phyloP scores from a whole-genome alignment of 2,797 vertebrate genomes.

The Rhinoraja longicauda region DNA sequence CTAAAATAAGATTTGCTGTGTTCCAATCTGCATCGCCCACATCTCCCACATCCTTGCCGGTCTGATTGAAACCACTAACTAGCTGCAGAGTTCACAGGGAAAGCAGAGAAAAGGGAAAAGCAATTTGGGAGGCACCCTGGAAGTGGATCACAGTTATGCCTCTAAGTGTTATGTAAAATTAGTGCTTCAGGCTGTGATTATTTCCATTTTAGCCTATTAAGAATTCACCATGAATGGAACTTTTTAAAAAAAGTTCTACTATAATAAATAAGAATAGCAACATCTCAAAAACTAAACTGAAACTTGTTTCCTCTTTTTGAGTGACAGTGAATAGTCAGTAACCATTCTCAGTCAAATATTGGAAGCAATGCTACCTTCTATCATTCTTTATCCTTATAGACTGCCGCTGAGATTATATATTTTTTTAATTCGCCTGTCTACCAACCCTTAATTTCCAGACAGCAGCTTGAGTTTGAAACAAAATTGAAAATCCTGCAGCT shows the following conservation, averaged over 20 bases:
- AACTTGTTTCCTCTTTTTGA: not conserved
- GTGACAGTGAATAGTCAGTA: not conserved
- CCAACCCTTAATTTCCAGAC: not conserved
- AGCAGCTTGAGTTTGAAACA: not conserved
- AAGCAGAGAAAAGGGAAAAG: too few species aligned
- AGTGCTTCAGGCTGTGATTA: not conserved
- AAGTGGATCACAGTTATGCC: not conserved
- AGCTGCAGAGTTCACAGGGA: not conserved
- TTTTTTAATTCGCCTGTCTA: not conserved
- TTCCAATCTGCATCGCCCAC: not conserved
- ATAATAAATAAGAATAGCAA: not conserved
- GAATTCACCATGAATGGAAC: not conserved
- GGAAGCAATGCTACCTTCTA: not conserved
- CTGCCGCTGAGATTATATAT: not conserved
- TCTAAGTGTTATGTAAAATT: not conserved
- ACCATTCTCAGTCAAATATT: not conserved
- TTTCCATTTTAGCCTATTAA: not conserved
- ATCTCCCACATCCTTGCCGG: not conserved
- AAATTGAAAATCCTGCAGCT: not conserved
- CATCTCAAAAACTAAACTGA: not conserved
- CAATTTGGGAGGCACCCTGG: not conserved
- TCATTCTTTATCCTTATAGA: not conserved
- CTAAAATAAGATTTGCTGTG: not conserved
- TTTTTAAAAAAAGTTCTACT: not conserved
- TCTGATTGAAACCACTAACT: not conserved